Conservation (phyloP, 2,113 vertebrate genomes). For the Castor canadensis region DNA sequence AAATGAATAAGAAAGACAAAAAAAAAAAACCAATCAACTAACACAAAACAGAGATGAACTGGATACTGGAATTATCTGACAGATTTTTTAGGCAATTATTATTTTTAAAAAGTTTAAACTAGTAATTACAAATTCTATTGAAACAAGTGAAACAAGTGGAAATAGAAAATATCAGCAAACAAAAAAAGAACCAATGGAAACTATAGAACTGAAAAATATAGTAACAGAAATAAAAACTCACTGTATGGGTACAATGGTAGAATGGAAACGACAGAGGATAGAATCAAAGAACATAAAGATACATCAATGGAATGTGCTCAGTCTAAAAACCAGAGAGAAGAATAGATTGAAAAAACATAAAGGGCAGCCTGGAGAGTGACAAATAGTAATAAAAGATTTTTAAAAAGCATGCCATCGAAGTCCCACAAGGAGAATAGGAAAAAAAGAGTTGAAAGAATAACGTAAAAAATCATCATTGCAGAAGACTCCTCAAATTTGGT, state of each 20-base stretch:
- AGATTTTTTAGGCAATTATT: not conserved
- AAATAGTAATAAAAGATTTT: not conserved
- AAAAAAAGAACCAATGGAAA: not conserved
- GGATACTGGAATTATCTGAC: not conserved
- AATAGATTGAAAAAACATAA: not conserved
- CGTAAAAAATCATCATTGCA: not conserved
- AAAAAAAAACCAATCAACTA: not conserved
- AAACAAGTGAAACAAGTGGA: slow-evolving; percentile 25
- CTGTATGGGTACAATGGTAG: not conserved
- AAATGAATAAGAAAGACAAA: not conserved
- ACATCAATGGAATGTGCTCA: not conserved
- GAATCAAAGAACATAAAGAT: not conserved
- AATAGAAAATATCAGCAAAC: not conserved
- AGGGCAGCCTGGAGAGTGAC: not conserved
- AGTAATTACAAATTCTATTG: not conserved
- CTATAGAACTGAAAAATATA: not conserved
- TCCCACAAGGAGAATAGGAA: not conserved
- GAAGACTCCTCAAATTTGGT: not conserved
- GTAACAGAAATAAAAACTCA: not conserved
- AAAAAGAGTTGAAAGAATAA: not conserved
- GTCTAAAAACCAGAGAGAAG: not conserved
- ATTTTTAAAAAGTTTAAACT: not conserved
- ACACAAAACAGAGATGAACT: not conserved
- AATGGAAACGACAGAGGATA: not conserved
- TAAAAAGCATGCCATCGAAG: not conserved